Evolutionary conservation across 2,797 vertebrate genomes (phyloP).

Genomic region (Crypturellus tataupa): DNA sequence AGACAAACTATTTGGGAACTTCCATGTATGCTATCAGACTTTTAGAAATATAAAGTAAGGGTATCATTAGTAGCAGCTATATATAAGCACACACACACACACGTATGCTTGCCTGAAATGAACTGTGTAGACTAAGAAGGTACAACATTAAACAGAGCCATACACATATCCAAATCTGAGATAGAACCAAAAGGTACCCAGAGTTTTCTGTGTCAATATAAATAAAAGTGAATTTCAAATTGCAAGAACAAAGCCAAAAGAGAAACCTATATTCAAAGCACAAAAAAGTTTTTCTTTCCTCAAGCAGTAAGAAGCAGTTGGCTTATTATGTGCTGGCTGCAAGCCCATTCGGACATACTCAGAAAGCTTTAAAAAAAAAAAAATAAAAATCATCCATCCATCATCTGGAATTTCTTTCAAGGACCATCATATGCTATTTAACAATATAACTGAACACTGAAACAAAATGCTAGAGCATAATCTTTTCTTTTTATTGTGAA

Average conservation of each 20-base stretch:
- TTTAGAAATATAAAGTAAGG: not conserved
- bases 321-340: not conserved
- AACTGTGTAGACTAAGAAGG: not conserved
- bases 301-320: not conserved
- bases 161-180: not conserved
- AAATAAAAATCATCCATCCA: not conserved
- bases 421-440: not conserved
- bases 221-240: not conserved
- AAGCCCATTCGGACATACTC: not conserved
- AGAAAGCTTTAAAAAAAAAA: not conserved
- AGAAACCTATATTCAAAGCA: not conserved
- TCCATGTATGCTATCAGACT: not conserved
- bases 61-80: not conserved
- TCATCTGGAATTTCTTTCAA: not conserved
- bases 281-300: not conserved
- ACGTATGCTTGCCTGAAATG: not conserved
- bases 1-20: not conserved
- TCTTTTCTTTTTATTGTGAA: not conserved
- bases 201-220: not conserved
- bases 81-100: fast-evolving
- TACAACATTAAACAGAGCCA: not conserved
- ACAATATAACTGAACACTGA: not conserved
- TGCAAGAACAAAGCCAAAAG: not conserved
- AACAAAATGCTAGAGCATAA: not conserved
- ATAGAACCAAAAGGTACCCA: not conserved